These are phyloP conservation scores for Lacerta bilineata DNA, from an alignment of 2,797 vertebrate genomes.

Conservation along the genomic window DNA sequence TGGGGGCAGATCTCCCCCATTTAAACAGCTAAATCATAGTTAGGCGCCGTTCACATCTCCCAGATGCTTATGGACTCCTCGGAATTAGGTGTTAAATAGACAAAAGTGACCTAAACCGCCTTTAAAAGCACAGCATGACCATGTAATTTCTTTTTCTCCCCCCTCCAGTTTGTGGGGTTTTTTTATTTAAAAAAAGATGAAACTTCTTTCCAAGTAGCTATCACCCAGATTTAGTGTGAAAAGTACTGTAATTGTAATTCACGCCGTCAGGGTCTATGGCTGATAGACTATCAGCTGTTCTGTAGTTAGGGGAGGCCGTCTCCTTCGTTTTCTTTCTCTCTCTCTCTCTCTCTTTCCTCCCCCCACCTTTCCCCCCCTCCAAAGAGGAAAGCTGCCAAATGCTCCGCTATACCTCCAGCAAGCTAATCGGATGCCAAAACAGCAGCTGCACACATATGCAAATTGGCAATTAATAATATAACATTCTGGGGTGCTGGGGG, in stretches of 20 bases:
- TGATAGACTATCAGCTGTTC: conserved; percentile 91
- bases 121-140: conserved; percentile 92
- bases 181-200: conserved; percentile 82
- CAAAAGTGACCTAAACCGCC: conserved; percentile 90
- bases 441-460: conserved; percentile 92
- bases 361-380: conserved; percentile 83
- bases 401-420: conserved; percentile 89
- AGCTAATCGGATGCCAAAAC: conserved; percentile 90
- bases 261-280: conserved; percentile 90
- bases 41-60: conserved; percentile 82
- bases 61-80: conserved; percentile 89
- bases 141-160: conserved; percentile 84
- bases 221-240: conserved; percentile 92
- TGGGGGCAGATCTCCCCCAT: conserved; percentile 69
- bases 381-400: conserved; percentile 91
- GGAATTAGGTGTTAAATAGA: conserved; percentile 90
- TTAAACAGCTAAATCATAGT: conserved; percentile 85
- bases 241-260: conserved; percentile 92
- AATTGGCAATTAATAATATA: conserved; percentile 93
- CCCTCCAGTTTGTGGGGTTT: conserved; percentile 84
- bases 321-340: conserved; percentile 16
- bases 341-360: conserved; percentile 69
- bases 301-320: conserved; percentile 81
- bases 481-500: conserved; percentile 79
- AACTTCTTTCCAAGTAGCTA: conserved; percentile 92